phyloP scores from a whole-genome alignment of 2,888 invertebrate genomes.

The Leptinotarsa rubiginosa region DNA sequence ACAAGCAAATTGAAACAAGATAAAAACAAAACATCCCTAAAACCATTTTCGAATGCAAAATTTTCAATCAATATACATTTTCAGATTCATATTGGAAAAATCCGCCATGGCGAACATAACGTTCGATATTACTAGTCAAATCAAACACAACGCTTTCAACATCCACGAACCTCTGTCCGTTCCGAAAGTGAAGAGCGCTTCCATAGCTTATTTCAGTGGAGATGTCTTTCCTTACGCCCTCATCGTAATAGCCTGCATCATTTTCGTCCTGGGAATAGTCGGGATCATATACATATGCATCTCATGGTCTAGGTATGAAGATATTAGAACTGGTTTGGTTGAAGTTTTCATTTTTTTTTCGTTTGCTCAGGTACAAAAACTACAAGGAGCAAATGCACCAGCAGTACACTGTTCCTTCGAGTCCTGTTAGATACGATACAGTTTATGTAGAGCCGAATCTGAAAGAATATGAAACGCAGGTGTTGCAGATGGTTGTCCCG shows the following conservation, averaged over 20 bases:
- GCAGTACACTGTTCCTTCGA: slow-evolving; percentile 70
- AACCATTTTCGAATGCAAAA: too few relatives aligned
- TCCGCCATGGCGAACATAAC: slow-evolving; percentile 76
- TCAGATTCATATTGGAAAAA: slow-evolving; percentile 72
- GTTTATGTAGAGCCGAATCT: slow-evolving; percentile 81
- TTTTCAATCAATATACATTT: slow-evolving; percentile 31
- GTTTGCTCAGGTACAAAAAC: slow-evolving; percentile 78
- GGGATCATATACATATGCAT: slow-evolving; percentile 94
- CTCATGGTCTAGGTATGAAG: slow-evolving; percentile 87
- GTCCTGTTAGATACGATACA: slow-evolving; percentile 77
- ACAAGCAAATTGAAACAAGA: too few relatives aligned
- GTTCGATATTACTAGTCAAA: slow-evolving; percentile 75
- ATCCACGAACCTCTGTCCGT: slow-evolving; percentile 73
- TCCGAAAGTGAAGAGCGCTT: slow-evolving; percentile 64
- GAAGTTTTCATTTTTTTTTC: not conserved
- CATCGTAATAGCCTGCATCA: slow-evolving; percentile 89
- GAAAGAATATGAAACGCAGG: slow-evolving; percentile 95
- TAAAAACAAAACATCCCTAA: too few relatives aligned
- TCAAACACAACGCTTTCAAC: slow-evolving; percentile 77
- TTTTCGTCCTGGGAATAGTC: slow-evolving; percentile 85
- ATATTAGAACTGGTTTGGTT: not conserved
- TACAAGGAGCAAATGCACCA: slow-evolving; percentile 78
- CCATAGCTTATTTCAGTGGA: slow-evolving; percentile 63
- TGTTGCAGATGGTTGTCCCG: slow-evolving; percentile 91
- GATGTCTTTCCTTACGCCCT: slow-evolving; percentile 90